These are phyloP conservation scores for Glossosoma conforme DNA, from an alignment of 1,140 invertebrate species.

Conservation along the genomic window DNA sequence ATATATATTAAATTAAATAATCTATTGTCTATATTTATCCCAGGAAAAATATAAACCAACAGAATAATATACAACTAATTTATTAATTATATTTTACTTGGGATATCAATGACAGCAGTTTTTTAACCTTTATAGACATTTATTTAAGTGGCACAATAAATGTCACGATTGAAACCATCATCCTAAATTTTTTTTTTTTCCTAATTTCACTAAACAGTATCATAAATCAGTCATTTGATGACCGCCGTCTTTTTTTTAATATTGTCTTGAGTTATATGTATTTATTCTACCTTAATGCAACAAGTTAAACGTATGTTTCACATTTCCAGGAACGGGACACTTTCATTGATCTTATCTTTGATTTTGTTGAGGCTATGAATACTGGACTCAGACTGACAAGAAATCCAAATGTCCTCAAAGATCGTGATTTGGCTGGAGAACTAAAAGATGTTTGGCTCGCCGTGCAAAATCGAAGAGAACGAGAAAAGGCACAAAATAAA, in stretches of 20 bases:
- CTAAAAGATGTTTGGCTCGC: conserved; percentile 68
- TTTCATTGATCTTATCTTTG: conserved; percentile 60
- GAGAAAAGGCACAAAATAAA: conserved; percentile 50
- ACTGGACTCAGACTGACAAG: conserved; percentile 53
- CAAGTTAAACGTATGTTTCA: conserved; percentile 9
- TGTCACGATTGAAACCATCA: not conserved
- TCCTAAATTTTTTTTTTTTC: no score
- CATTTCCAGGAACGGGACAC: conserved; percentile 54
- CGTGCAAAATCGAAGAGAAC: conserved; percentile 58
- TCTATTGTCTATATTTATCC: no score
- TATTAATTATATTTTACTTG: no score
- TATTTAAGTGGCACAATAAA: no score
- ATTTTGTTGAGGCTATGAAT: conserved; percentile 68
- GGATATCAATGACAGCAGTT: no score
- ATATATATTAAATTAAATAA: no score
- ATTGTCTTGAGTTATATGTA: not conserved
- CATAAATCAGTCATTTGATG: no score
- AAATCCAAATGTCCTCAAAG: conserved; percentile 58
- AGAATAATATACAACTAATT: no score
- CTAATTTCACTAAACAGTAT: no score
- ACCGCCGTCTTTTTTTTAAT: no score
- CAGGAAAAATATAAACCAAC: no score
- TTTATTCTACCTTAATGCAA: conserved; percentile 9
- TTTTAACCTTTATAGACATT: no score
- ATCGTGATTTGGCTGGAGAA: conserved; percentile 64